A percentile compares a stretch with the other conserved stretches of the same genome.
Evolutionary conservation across 1,140 invertebrate species (phyloP).

Genomic region (Leptinotarsa defecta): DNA sequence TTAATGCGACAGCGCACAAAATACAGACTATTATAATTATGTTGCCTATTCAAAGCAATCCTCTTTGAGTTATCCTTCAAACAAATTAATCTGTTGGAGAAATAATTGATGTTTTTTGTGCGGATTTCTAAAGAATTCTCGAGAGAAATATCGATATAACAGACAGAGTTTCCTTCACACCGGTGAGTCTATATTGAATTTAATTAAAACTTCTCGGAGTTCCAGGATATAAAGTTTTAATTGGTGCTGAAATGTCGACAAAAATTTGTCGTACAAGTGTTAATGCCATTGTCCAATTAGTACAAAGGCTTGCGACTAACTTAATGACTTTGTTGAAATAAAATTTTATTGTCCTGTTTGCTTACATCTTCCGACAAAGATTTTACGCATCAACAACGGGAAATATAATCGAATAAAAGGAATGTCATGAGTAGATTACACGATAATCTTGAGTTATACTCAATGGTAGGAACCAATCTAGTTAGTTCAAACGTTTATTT

Average conservation of each 20-base stretch:
- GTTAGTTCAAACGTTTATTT: no score
- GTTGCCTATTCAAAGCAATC: background rate
- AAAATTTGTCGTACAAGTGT: constrained; percentile 15
- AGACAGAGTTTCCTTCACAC: background rate
- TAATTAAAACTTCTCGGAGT: constrained; percentile 1
- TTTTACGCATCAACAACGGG: no score
- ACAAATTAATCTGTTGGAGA: no score
- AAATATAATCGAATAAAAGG: background rate
- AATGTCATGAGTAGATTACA: background rate
- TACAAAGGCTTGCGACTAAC: background rate
- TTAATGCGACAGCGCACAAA: background rate
- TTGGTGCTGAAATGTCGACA: constrained; percentile 1
- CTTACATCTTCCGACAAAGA: constrained; percentile 9
- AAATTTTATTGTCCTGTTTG: constrained; percentile 1
- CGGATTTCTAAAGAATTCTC: background rate
- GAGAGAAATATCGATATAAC: background rate
- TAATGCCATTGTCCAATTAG: constrained; percentile 19
- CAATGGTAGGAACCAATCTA: no score
- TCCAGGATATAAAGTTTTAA: constrained; percentile 10
- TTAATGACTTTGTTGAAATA: constrained; percentile 12
- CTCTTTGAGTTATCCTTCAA: background rate
- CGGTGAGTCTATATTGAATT: background rate
- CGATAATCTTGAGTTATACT: no score
- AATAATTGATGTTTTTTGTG: background rate
- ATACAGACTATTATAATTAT: background rate